Base-by-base conservation (phyloP, 1,140 invertebrate species). In the Eriosoma lanigerum region DNA sequence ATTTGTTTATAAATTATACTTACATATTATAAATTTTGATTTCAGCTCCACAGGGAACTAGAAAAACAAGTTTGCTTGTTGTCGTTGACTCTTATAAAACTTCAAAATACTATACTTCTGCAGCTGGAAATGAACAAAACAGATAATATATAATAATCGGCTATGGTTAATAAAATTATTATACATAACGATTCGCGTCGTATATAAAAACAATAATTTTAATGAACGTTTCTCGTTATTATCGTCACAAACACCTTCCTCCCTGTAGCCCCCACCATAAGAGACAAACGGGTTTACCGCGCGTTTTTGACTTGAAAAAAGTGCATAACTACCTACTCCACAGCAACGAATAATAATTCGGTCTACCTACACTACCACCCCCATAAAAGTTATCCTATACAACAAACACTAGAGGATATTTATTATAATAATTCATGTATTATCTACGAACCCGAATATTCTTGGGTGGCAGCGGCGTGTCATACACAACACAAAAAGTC, bases 11-110 rank as follows among this genome's bases (percentile, higher is more conserved):
- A 48, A 38, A 50, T 10, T 29, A 48, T 78, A 78, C 75, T 78
- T 48, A 78, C 75, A 78, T 78, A 5, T 38, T 73, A 3, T 46
- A 48, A 26, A 78, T 78, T 78, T 78, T 78, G 75, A 78, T 78
- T 78, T 62, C 21, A 78, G 58, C 75, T 78, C 44, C 75, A 62
- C 54, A 19, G 21, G 58, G 32, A 62, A 62, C 72, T 13, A 38
- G 3, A 17, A 46, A 60, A 60, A 46, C 32, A 46, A 78, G 21
- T 78, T 21, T 26, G 52, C 12, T 13, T 10, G n/a, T 13, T 10
- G n/a, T 60, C 10, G n/a, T 24, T n/a, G 38, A n/a, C 19, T 29
- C 3, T n/a, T 58, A 44, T 1, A 44, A 26, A 54, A 62, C 19
- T 38, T 38, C 32, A 10, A 5, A 13, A 58, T 76, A 54, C 19